Evolutionary conservation across 2,888 invertebrate genomes (phyloP).

Genomic region (Celastrina argiolus): DNA sequence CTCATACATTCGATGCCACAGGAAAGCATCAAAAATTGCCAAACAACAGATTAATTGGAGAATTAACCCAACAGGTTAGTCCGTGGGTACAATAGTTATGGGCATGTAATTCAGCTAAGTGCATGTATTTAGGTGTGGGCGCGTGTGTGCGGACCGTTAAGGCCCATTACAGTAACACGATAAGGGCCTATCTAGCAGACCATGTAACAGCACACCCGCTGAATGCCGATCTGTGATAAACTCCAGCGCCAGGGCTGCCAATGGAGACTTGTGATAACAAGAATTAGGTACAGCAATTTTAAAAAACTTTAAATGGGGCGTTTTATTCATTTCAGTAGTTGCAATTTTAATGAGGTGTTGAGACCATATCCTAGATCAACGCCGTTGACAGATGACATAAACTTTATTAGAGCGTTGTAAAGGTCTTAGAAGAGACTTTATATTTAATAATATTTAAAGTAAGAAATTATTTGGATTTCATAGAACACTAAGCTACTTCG

Average conservation of each 20-base stretch:
- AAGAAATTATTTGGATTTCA: no score
- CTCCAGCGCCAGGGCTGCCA: constrained; percentile 22
- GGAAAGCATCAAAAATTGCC: neutral
- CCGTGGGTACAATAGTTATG: neutral
- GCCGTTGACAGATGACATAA: no score
- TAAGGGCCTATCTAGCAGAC: constrained; percentile 36
- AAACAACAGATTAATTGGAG: neutral
- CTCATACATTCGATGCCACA: no score
- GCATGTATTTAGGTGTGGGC: constrained; percentile 13
- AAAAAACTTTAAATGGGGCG: no score
- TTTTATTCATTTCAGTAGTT: no score
- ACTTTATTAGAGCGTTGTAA: no score
- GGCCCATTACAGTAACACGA: constrained; percentile 30
- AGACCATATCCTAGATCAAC: no score
- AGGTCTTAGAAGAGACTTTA: no score
- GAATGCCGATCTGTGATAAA: constrained; percentile 52
- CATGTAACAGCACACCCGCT: constrained; percentile 37
- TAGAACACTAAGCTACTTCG: no score
- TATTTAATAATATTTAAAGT: no score
- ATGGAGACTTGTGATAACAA: neutral
- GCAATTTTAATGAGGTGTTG: no score
- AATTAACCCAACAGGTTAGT: neutral
- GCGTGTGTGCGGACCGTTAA: constrained; percentile 27
- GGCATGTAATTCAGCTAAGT: constrained; percentile 5
- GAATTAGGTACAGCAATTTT: no score